Conservation (phyloP, 2,113 vertebrate genomes). For the Stictonetta naevosa region DNA sequence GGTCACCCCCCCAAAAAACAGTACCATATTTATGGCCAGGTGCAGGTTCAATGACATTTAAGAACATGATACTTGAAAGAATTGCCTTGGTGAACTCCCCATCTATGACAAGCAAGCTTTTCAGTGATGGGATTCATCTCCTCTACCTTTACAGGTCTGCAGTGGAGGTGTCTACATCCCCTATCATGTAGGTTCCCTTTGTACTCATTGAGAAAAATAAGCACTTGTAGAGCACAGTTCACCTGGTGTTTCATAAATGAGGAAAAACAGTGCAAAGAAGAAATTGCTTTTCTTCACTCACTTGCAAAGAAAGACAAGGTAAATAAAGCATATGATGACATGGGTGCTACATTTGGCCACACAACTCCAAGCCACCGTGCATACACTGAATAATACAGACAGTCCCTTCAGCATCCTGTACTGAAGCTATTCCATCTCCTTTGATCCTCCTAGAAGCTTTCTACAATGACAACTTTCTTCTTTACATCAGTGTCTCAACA, state of each 20-base stretch:
- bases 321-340: neutral
- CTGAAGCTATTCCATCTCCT: neutral
- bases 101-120: neutral
- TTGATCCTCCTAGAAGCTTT: neutral
- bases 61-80: neutral
- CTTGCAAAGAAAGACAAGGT: neutral
- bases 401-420: neutral
- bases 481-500: neutral
- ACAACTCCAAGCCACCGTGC: neutral
- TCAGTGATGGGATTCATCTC: neutral
- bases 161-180: neutral
- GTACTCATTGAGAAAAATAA: neutral
- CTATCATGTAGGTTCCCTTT: neutral
- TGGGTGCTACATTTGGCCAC: neutral
- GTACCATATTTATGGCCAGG: neutral
- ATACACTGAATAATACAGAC: neutral
- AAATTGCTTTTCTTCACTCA: neutral
- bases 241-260: neutral
- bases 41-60: neutral
- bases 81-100: neutral
- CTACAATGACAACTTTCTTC: neutral
- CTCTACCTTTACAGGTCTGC: neutral
- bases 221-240: neutral
- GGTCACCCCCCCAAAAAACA: neutral
- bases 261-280: neutral